A percentile compares a stretch with the other conserved stretches of the same genome.
Conservation (phyloP, 2,113 vertebrate genomes). For the Phalacrocorax carbo region DNA sequence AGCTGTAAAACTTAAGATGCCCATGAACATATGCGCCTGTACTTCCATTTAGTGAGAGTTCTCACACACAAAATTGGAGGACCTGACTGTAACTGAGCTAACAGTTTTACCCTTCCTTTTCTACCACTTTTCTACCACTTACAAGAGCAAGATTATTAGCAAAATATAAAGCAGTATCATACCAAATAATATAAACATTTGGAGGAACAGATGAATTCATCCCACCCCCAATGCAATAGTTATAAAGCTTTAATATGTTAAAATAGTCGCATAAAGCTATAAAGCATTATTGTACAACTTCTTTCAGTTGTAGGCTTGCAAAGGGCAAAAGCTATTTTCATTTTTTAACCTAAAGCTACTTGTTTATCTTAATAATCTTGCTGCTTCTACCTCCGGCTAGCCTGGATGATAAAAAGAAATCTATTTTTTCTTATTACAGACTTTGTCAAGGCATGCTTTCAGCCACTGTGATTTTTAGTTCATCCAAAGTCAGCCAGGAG, state of each 20-base stretch:
- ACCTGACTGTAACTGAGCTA: background rate
- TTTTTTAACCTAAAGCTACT: background rate
- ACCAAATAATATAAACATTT: background rate
- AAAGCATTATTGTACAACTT: background rate
- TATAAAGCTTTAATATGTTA: background rate
- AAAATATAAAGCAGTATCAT: background rate
- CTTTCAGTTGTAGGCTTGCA: background rate
- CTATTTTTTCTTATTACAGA: background rate
- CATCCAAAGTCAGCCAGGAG: background rate
- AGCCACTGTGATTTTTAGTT: conserved; percentile 38
- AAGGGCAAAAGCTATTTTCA: background rate
- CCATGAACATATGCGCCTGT: background rate
- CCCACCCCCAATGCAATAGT: background rate
- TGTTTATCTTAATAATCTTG: background rate
- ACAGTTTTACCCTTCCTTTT: background rate
- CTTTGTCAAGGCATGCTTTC: background rate
- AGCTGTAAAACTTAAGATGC: background rate
- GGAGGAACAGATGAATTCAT: background rate
- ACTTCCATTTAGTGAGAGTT: background rate
- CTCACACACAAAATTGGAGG: background rate
- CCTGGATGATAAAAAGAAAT: background rate
- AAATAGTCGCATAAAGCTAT: background rate
- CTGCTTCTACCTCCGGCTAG: background rate
- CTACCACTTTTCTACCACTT: background rate
- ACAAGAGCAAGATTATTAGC: background rate